phyloP scores from a whole-genome alignment of 1,140 invertebrate species.

The Trachelipus rathkii region DNA sequence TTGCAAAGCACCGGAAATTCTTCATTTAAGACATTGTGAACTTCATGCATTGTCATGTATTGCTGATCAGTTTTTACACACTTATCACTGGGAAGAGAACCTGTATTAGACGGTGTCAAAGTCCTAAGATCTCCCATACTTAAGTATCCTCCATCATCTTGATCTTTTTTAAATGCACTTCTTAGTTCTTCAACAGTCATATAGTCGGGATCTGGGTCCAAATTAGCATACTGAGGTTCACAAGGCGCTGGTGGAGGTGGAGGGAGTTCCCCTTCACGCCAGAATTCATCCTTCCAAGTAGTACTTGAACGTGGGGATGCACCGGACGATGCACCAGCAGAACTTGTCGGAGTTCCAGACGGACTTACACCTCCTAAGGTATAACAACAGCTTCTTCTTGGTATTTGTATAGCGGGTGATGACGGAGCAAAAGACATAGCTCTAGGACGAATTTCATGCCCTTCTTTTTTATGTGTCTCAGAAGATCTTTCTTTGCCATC shows the following conservation, averaged over 20 bases:
- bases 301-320: neutral
- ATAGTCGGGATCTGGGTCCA: constrained; percentile 42
- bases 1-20: constrained; percentile 41
- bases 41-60: constrained; percentile 44
- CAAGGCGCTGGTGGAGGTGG: constrained; percentile 5
- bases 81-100: neutral
- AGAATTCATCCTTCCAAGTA: constrained; percentile 20
- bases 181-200: constrained; percentile 44
- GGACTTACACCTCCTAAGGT: constrained; percentile 29
- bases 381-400: constrained; percentile 34
- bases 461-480: constrained; percentile 24
- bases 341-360: constrained; percentile 21
- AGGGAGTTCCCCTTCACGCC: constrained; percentile 33
- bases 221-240: constrained; percentile 44
- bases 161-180: constrained; percentile 38
- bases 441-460: constrained; percentile 31
- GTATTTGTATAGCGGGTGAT: constrained; percentile 40
- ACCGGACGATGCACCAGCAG: neutral
- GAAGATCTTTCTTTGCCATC: constrained; percentile 30
- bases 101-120: constrained; percentile 24
- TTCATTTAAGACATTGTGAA: constrained; percentile 37
- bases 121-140: constrained; percentile 28
- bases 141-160: constrained; percentile 35
- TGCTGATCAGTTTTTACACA: constrained; percentile 24
- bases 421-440: constrained; percentile 40